A percentile compares a stretch with the other conserved stretches of the same genome.
Evolutionary conservation across 2,888 invertebrate species (phyloP).

Genomic region (Dysmachus trigonus): DNA sequence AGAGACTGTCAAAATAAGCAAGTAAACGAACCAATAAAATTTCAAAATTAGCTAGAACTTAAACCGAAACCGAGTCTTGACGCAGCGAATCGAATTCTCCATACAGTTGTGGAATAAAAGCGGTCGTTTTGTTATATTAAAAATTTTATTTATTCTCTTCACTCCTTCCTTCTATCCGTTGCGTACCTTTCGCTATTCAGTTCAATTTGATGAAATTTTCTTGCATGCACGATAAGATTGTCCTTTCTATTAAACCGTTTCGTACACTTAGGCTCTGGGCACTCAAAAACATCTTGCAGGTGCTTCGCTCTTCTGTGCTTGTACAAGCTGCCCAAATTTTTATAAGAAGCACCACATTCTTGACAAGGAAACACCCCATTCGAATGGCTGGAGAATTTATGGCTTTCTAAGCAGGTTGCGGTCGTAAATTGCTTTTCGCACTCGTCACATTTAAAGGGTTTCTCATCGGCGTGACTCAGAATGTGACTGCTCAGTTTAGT

Average conservation of each 20-base stretch:
- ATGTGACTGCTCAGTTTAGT: slow-evolving; percentile 30
- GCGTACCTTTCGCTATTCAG: neutral
- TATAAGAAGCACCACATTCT: slow-evolving; percentile 1
- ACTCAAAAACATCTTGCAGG: neutral
- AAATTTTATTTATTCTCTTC: neutral
- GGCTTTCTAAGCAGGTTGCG: neutral
- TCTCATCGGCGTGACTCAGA: slow-evolving; percentile 8
- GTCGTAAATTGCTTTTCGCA: slow-evolving; percentile 26
- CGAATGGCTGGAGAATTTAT: slow-evolving; percentile 28
- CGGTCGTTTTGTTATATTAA: neutral
- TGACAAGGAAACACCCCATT: neutral
- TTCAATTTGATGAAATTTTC: neutral
- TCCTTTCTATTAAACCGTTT: slow-evolving; percentile 34
- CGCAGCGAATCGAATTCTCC: neutral
- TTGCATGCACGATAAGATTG: slow-evolving; percentile 32
- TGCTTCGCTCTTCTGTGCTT: slow-evolving; percentile 40
- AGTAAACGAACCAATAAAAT: neutral
- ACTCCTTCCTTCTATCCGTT: neutral
- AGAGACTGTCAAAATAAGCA: neutral
- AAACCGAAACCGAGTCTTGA: neutral
- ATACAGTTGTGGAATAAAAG: neutral
- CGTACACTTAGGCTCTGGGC: neutral
- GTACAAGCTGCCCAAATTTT: slow-evolving; percentile 22
- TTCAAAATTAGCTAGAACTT: neutral
- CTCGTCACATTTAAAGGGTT: slow-evolving; percentile 27